phyloP scores from a whole-genome alignment of 1,140 invertebrate genomes.

The Caerostris extrusa region DNA sequence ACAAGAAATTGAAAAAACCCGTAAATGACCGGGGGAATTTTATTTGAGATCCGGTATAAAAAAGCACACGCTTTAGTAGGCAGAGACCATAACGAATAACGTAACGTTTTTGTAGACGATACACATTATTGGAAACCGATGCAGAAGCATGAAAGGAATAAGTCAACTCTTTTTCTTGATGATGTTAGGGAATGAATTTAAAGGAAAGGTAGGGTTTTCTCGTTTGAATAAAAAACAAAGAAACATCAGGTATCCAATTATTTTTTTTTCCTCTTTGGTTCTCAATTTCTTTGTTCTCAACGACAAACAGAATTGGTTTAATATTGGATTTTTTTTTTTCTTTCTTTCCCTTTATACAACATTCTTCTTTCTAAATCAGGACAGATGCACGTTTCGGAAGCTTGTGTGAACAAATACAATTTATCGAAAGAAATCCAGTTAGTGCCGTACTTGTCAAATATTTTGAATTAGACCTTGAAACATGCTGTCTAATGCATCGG shows the following conservation, averaged over 20 bases:
- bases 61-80: slow-evolving; percentile 18
- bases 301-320: slow-evolving; percentile 30
- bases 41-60: slow-evolving; percentile 25
- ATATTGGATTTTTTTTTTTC: slow-evolving; percentile 46
- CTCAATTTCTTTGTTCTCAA: slow-evolving; percentile 15
- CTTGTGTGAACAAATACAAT: slow-evolving; percentile 23
- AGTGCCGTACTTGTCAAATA: slow-evolving; percentile 27
- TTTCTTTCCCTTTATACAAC: background rate
- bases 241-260: slow-evolving; percentile 15
- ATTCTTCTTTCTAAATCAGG: slow-evolving; percentile 48
- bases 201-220: slow-evolving; percentile 50
- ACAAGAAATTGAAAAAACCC: background rate
- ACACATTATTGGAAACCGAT: slow-evolving; percentile 72
- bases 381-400: background rate
- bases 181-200: slow-evolving; percentile 72
- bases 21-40: slow-evolving; percentile 57
- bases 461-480: slow-evolving; percentile 41
- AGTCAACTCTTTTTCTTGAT: slow-evolving; percentile 69
- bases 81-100: slow-evolving; percentile 57
- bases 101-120: slow-evolving; percentile 57
- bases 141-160: slow-evolving; percentile 58
- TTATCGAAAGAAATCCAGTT: slow-evolving; percentile 60
- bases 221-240: slow-evolving; percentile 73
- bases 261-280: slow-evolving; percentile 9
- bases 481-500: slow-evolving; percentile 21